phyloP scores from a whole-genome alignment of 2,113 vertebrate genomes.

The Phylloscopus whistleri region DNA sequence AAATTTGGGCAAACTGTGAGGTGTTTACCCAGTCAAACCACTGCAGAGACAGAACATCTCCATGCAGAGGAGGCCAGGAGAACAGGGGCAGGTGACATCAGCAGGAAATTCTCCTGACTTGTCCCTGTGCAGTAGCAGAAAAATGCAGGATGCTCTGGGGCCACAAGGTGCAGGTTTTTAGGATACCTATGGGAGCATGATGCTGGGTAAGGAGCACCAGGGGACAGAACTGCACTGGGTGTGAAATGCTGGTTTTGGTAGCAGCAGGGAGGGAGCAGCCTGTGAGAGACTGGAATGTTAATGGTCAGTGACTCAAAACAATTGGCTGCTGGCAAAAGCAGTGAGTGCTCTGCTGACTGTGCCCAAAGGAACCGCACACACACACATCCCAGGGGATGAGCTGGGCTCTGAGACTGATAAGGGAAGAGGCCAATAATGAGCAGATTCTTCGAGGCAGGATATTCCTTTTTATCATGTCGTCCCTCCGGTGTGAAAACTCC shows the following conservation, averaged over 20 bases:
- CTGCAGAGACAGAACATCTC: not conserved
- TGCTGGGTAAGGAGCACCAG: not conserved
- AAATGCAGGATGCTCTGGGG: not conserved
- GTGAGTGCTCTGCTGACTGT: not conserved
- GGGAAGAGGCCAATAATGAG: not conserved
- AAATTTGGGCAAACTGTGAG: not conserved
- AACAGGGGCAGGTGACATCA: not conserved
- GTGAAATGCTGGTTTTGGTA: not conserved
- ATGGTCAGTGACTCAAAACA: not conserved
- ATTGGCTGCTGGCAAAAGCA: not conserved
- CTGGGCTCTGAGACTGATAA: not conserved
- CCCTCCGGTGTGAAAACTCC: not conserved
- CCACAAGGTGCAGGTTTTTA: not conserved
- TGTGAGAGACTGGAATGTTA: not conserved
- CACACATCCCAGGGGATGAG: no score
- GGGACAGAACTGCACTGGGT: not conserved
- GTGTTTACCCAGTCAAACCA: not conserved
- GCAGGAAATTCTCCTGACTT: not conserved
- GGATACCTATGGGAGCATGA: not conserved
- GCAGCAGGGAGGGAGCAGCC: not conserved
- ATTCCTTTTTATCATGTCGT: not conserved
- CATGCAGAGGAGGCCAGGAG: not conserved
- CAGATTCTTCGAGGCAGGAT: accelerated
- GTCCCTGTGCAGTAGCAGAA: not conserved
- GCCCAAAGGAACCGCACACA: accelerated